Evolutionary conservation across 1,140 invertebrate genomes (phyloP).

Genomic region (Babylonia areolata): DNA sequence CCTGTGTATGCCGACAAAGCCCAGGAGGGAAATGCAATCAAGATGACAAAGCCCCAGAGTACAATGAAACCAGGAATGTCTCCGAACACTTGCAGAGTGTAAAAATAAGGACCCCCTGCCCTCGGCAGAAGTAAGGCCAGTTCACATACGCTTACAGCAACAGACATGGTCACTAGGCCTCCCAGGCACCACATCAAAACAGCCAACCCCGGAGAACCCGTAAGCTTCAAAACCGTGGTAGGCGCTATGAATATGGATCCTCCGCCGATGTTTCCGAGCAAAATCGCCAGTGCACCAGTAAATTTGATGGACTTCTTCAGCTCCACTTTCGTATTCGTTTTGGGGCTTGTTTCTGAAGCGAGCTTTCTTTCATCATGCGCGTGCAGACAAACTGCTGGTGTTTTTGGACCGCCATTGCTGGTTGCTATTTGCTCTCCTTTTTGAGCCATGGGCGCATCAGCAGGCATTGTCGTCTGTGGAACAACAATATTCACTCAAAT

Average conservation of each 20-base stretch:
- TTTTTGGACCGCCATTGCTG: not conserved
- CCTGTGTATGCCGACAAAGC: constrained; percentile 54
- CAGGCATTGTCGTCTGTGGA: not conserved
- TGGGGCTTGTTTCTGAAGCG: not conserved
- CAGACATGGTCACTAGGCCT: constrained; percentile 51
- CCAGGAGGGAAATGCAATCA: constrained; percentile 84
- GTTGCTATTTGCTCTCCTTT: not conserved
- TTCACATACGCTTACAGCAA: constrained; percentile 95
- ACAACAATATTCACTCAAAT: not conserved
- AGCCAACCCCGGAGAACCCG: constrained; percentile 53
- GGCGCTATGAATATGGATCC: constrained; percentile 55
- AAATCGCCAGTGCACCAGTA: constrained; percentile 39
- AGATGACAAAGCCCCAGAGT: constrained; percentile 85
- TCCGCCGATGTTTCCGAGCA: constrained; percentile 54
- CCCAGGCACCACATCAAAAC: constrained; percentile 53
- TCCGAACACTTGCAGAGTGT: constrained; percentile 91
- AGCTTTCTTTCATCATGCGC: not conserved
- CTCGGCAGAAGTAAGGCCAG: constrained; percentile 93
- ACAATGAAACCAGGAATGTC: constrained; percentile 93
- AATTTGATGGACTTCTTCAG: constrained; percentile 43
- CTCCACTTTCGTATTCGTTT: constrained; percentile 34
- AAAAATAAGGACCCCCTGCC: constrained; percentile 97
- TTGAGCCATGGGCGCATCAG: not conserved
- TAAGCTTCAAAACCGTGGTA: constrained; percentile 47
- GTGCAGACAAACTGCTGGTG: not conserved